Percentiles rank a stretch among this genome's conserved stretches.
Evolutionary conservation across 2,113 vertebrate genomes (phyloP).

Genomic region (Sceloporus tristichus): DNA sequence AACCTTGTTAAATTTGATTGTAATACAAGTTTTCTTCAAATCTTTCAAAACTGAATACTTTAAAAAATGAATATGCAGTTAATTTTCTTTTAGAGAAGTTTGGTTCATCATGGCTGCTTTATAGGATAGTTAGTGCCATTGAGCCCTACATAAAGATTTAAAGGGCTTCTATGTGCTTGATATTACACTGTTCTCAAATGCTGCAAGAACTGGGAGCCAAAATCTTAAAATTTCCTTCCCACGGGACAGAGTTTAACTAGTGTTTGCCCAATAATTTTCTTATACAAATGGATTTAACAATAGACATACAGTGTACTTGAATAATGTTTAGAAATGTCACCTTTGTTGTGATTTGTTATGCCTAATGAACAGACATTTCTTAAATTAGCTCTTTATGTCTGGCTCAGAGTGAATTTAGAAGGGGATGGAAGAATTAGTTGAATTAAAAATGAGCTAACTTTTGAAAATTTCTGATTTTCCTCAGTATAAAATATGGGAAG

Average conservation of each 20-base stretch:
- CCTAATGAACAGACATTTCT: not conserved
- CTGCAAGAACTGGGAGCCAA: not conserved
- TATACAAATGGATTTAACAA: not conserved
- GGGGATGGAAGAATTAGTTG: not conserved
- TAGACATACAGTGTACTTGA: not conserved
- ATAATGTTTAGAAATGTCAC: not conserved
- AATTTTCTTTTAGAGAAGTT: not conserved
- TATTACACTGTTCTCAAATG: not conserved
- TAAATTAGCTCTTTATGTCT: not conserved
- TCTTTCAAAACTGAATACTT: slow-evolving; percentile 7
- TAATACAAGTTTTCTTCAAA: slow-evolving; percentile 48
- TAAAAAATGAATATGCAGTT: not conserved
- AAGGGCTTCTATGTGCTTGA: not conserved
- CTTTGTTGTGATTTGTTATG: not conserved
- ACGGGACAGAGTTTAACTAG: not conserved
- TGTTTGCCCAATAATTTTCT: not conserved
- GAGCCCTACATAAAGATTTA: not conserved
- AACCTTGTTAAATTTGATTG: slow-evolving; percentile 14
- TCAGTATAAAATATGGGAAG: not conserved
- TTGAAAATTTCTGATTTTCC: not conserved
- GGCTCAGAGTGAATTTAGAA: not conserved
- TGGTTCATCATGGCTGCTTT: not conserved
- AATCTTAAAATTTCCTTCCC: not conserved
- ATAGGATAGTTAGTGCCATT: not conserved
- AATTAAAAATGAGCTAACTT: not conserved